A percentile compares a stretch with the other conserved stretches of the same genome.
These are phyloP conservation scores for Drosophila meridiana DNA, from an alignment of 2,888 invertebrate genomes.

Conservation along the genomic window DNA sequence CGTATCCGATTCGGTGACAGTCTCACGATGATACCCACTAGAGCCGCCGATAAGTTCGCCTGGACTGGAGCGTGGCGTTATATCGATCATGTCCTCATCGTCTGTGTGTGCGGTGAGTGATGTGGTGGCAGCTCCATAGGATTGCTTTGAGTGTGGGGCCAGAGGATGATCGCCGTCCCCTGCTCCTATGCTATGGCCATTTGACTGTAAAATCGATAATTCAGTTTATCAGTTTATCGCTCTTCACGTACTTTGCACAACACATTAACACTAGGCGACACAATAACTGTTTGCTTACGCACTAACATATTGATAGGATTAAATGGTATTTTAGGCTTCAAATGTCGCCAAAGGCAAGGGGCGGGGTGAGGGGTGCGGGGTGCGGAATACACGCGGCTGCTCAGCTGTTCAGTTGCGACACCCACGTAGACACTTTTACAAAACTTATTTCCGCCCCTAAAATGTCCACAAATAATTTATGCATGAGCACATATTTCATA, in stretches of 20 bases:
- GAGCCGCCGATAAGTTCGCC: conserved; percentile 73
- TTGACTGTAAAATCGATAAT: conserved; percentile 73
- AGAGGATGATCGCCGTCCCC: conserved; percentile 78
- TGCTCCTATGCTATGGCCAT: conserved; percentile 76
- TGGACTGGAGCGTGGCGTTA: conserved; percentile 86
- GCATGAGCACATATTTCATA: conserved; percentile 3
- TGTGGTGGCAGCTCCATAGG: conserved; percentile 76
- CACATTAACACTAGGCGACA: not conserved
- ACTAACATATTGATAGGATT: conserved; percentile 58
- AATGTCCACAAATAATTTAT: conserved; percentile 23
- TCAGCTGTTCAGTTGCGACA: conserved; percentile 44
- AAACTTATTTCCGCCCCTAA: conserved; percentile 63
- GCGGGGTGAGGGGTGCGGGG: not conserved
- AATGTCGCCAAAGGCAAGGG: conserved; percentile 1
- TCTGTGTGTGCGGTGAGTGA: conserved; percentile 83
- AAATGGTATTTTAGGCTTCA: conserved; percentile 23
- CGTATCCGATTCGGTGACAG: conserved; percentile 80
- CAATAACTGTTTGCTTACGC: conserved; percentile 51
- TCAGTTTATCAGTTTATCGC: not conserved
- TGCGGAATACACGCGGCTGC: not conserved
- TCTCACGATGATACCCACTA: conserved; percentile 68
- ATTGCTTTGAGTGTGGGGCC: conserved; percentile 68
- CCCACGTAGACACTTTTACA: conserved; percentile 58
- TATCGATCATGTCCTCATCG: conserved; percentile 89
- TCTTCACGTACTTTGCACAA: not conserved